These are phyloP conservation scores for Alectura lathami DNA, from an alignment of 2,113 vertebrate species.

Conservation along the genomic window DNA sequence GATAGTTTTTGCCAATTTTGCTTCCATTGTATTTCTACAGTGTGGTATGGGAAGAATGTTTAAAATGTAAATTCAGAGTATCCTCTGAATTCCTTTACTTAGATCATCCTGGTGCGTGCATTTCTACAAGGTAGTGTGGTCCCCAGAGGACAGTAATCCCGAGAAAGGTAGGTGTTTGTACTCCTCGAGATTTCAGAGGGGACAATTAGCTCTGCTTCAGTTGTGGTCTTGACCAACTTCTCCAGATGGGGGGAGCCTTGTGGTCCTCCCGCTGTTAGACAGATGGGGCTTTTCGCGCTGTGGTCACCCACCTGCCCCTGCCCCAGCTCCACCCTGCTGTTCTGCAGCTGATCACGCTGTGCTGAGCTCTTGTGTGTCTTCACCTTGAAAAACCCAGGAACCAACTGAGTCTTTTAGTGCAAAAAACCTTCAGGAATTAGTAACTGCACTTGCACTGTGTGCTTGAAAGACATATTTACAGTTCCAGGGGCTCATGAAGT, in stretches of 20 bases:
- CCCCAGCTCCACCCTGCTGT: background rate
- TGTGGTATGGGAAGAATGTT: background rate
- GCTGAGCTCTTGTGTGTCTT: background rate
- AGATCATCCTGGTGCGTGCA: background rate
- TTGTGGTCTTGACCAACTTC: background rate
- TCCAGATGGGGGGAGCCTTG: background rate
- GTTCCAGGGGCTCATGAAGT: background rate
- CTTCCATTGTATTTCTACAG: background rate
- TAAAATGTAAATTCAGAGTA: background rate
- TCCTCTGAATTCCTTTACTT: background rate
- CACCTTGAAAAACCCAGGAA: background rate
- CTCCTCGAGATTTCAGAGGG: background rate
- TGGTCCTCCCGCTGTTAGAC: background rate
- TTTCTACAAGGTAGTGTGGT: background rate
- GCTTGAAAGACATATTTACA: background rate
- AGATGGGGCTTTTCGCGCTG: background rate
- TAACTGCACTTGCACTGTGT: background rate
- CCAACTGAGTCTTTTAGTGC: background rate
- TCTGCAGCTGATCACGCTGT: rapidly evolving
- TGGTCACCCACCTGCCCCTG: background rate
- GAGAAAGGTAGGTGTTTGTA: background rate
- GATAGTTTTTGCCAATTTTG: background rate
- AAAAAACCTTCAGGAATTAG: background rate
- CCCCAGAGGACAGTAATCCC: background rate
- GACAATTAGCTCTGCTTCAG: background rate